Evolutionary conservation across 64 coral and sea anemone species (phyloP), one percentile per base, ranked within the genome.

Genomic region (Anthopleura sola): DNA sequence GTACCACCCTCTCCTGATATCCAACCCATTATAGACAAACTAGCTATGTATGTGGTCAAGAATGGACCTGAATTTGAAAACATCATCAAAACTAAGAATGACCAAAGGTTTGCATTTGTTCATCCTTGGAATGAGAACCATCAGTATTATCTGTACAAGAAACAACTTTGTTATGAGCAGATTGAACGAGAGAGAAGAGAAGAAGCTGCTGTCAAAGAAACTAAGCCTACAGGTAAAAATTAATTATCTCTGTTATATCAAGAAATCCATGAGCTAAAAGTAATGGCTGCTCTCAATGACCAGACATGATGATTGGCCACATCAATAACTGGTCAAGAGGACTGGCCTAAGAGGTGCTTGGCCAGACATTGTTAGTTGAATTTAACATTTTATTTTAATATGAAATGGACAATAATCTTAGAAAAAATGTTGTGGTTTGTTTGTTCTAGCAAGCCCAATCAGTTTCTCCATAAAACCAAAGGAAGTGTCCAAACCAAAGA

Each of bases 1-100:
- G 87, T 99, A 49, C 97, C 97, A 54, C 97, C 97, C 32, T 93
- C 97, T 24, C 97, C 97, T 58, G 97, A 99, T 75, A 80, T 99
- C n/a, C 93, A 99, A 53, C 97, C 97, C 0, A 99, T 99, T 44
- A 89, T 94, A 57, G 97, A 99, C 66, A 99, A 99, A 84, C 80
- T 99, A 69, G 97, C 97, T 55, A 83, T 53, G 28, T 99, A 99
- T 88, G 97, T 94, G 19, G 97, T 93, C 24, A 92, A 92, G 47
- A 99, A 99, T 95, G 97, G 97, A 62, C 85, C 86, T 36, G 86
- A 99, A 47, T 99, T 99, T 88, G 97, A 94, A 71, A 89, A 83
- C 47, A 99, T 91, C 60, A 94, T 99, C 28, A 91, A 91, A 78
- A 87, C 90, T 18, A 99, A 99, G 75, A 90, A 92, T 85, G 97